Percentiles rank a stretch among this genome's conserved stretches.
These are phyloP conservation scores for Dasyornis broadbenti DNA, from an alignment of 2,113 vertebrate genomes.

Conservation along the genomic window DNA sequence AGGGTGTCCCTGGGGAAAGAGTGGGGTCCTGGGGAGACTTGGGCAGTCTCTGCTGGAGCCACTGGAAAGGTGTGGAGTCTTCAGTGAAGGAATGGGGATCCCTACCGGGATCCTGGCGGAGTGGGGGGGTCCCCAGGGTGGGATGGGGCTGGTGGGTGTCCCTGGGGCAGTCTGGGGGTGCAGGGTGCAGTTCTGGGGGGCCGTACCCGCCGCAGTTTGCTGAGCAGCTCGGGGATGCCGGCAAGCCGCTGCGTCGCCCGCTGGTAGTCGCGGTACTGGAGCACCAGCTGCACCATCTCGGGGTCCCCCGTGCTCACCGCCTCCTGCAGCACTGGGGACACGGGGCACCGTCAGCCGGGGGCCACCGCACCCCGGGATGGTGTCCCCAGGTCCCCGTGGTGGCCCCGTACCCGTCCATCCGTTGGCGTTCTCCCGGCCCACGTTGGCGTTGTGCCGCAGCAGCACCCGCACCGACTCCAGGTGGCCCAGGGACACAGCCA, in stretches of 20 bases:
- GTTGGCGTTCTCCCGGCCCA: conserved; percentile 81
- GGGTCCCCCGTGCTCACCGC: conserved; percentile 94
- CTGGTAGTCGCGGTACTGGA: conserved; percentile 92
- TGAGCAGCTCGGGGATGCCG: conserved; percentile 90
- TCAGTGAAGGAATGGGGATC: background rate
- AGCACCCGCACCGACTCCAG: conserved; percentile 88
- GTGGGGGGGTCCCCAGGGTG: background rate
- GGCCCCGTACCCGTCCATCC: conserved; percentile 86
- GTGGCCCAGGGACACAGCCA: conserved; percentile 90
- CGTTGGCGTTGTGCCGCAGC: conserved; percentile 84
- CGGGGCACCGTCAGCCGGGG: background rate
- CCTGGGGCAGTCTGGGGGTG: background rate
- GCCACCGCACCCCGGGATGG: accelerated
- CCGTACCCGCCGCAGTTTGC: conserved; percentile 87
- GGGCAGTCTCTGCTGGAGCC: background rate
- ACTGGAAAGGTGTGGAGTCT: background rate
- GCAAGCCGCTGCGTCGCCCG: conserved; percentile 86
- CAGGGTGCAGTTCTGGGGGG: background rate
- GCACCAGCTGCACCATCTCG: conserved; percentile 90
- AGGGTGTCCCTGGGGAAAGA: background rate
- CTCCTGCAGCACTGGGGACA: conserved; percentile 86
- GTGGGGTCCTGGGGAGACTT: background rate
- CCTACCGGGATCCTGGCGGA: background rate
- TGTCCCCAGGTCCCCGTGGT: accelerated
- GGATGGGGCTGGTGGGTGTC: no score